A percentile compares a stretch with the other conserved stretches of the same genome.
Conservation (phyloP, 2,888 invertebrate genomes). For the Nycteola revayana region DNA sequence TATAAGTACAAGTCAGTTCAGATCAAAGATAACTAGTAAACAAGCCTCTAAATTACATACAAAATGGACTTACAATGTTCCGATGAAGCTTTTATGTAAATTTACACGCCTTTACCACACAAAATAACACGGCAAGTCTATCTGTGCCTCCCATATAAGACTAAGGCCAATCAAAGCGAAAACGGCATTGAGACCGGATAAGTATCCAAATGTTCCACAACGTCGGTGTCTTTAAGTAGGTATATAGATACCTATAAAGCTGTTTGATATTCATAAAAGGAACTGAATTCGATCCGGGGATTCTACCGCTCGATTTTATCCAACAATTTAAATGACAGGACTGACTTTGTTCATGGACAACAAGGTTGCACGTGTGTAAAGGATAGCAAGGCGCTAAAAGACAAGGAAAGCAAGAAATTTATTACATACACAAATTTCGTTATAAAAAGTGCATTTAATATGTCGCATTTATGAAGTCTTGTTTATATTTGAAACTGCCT, state of each 20-base stretch:
- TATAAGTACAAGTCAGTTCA: no score
- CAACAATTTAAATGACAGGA: slow-evolving; percentile 61
- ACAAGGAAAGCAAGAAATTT: no score
- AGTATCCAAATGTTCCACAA: slow-evolving; percentile 20
- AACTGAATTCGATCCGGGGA: slow-evolving; percentile 32
- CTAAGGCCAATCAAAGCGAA: slow-evolving; percentile 8
- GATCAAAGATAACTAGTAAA: background rate
- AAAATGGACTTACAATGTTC: background rate
- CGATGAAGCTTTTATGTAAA: background rate
- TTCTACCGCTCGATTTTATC: slow-evolving; percentile 40
- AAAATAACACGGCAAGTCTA: background rate
- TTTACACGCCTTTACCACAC: background rate
- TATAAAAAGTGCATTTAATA: no score
- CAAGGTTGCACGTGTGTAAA: slow-evolving; percentile 23
- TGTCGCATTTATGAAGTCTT: no score
- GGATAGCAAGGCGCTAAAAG: no score
- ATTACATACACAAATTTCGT: no score
- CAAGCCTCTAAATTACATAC: background rate
- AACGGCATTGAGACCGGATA: slow-evolving; percentile 19
- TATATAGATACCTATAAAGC: slow-evolving; percentile 18
- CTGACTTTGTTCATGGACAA: slow-evolving; percentile 47
- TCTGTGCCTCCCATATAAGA: no score
- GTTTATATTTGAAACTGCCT: no score
- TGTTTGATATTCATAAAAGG: slow-evolving; percentile 38
- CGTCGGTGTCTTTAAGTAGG: no score